phyloP scores from a whole-genome alignment of 92 coral and sea anemone genomes.

The Palythoa heliodiscus region DNA sequence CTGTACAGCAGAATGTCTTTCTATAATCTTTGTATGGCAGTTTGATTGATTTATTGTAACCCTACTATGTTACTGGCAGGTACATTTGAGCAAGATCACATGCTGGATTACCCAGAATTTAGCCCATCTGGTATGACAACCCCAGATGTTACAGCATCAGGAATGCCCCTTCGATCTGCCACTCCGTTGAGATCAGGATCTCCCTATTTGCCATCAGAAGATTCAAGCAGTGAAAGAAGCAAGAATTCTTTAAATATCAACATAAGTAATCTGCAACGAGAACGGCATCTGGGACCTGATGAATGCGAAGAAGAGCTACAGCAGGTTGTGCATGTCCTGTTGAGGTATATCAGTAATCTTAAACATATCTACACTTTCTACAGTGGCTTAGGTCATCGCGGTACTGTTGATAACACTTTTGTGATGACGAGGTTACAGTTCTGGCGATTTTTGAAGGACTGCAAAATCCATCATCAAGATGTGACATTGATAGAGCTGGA shows the following conservation, averaged over 20 bases:
- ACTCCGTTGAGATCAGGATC: slow-evolving; percentile 78
- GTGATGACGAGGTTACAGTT: slow-evolving; percentile 90
- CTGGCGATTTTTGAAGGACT: slow-evolving; percentile 95
- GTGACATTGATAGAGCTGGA: slow-evolving; percentile 80
- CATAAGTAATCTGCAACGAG: slow-evolving; percentile 78
- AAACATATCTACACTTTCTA: slow-evolving; percentile 88
- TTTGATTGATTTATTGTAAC: neutral
- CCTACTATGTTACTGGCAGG: slow-evolving; percentile 51
- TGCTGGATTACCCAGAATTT: slow-evolving; percentile 95
- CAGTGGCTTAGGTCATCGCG: slow-evolving; percentile 81
- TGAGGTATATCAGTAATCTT: slow-evolving; percentile 85
- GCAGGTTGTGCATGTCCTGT: slow-evolving; percentile 79
- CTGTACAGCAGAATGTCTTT: too few species aligned
- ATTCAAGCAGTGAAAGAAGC: slow-evolving; percentile 49
- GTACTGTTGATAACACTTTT: slow-evolving; percentile 88
- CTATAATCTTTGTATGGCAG: too few species aligned
- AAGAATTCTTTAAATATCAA: slow-evolving; percentile 77
- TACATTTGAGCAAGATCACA: slow-evolving; percentile 93
- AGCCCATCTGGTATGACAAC: slow-evolving; percentile 96
- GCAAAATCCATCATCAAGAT: slow-evolving; percentile 79
- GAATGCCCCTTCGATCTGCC: slow-evolving; percentile 82
- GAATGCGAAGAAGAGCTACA: slow-evolving; percentile 83
- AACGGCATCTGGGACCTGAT: slow-evolving; percentile 76
- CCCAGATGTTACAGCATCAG: slow-evolving; percentile 83
- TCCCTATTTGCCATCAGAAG: slow-evolving; percentile 71